These are phyloP conservation scores for Vespertilio murinus DNA, from an alignment of 2,797 vertebrate genomes.

Conservation along the genomic window DNA sequence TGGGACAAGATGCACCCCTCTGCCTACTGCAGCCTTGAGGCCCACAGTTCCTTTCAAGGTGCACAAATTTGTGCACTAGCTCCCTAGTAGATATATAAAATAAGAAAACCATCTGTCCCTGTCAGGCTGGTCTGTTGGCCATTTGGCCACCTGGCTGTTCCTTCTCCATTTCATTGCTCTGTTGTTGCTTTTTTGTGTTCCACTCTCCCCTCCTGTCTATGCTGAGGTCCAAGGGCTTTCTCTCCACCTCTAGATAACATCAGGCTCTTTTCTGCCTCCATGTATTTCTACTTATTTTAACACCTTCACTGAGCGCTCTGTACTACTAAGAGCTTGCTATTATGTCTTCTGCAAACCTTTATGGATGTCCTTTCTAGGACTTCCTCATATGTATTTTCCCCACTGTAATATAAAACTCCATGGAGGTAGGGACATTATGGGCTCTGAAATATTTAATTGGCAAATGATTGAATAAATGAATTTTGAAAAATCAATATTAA, in stretches of 20 bases:
- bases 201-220: not conserved
- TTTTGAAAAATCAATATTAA: not conserved
- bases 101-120: not conserved
- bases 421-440: not conserved
- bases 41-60: no score
- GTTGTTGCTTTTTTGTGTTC: not conserved
- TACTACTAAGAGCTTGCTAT: not conserved
- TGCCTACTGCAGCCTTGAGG: no score
- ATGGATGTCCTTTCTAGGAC: not conserved
- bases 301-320: not conserved
- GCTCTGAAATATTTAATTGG: not conserved
- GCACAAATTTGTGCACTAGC: no score
- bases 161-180: accelerated
- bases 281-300: not conserved
- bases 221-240: not conserved
- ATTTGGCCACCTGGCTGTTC: not conserved
- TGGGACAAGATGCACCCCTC: no score
- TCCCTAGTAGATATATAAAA: not conserved
- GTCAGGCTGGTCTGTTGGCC: not conserved
- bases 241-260: no score
- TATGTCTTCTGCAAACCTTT: not conserved
- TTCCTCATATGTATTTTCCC: not conserved
- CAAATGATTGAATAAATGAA: not conserved
- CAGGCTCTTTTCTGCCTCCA: not conserved
- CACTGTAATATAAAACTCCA: not conserved